These are phyloP conservation scores for Rugalucina vietnamica DNA, from an alignment of 2,888 invertebrate species.

Conservation along the genomic window DNA sequence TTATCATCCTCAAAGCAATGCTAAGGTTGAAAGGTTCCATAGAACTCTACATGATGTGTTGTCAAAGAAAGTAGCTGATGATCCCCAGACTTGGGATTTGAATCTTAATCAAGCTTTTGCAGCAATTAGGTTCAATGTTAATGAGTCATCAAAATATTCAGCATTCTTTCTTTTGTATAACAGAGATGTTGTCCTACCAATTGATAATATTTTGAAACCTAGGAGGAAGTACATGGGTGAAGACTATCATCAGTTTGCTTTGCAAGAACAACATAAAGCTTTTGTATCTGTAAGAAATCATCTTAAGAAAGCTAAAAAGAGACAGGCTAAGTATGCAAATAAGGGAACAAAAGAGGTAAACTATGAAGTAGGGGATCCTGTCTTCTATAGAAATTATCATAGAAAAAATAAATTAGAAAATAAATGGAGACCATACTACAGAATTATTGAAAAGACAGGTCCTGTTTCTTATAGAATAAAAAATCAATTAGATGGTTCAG, in stretches of 20 bases:
- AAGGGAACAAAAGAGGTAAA: slow-evolving; percentile 32
- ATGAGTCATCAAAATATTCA: slow-evolving; percentile 40
- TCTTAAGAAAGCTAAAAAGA: slow-evolving; percentile 39
- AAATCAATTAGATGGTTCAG: slow-evolving; percentile 39
- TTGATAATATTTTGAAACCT: slow-evolving; percentile 53
- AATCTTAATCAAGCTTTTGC: slow-evolving; percentile 54
- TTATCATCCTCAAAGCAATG: slow-evolving; percentile 44
- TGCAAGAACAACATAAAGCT: slow-evolving; percentile 50
- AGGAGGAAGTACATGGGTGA: slow-evolving; percentile 50
- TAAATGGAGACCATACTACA: slow-evolving; percentile 55
- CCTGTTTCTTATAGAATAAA: slow-evolving; percentile 41
- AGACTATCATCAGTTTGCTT: slow-evolving; percentile 47
- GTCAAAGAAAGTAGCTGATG: slow-evolving; percentile 24
- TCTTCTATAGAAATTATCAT: slow-evolving; percentile 48
- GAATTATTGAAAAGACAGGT: slow-evolving; percentile 47
- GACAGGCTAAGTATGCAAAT: slow-evolving; percentile 52
- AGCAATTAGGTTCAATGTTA: slow-evolving; percentile 40
- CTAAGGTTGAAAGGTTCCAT: slow-evolving; percentile 39
- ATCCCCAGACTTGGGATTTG: slow-evolving; percentile 42
- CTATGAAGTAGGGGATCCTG: slow-evolving; percentile 53
- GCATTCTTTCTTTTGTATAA: slow-evolving; percentile 42
- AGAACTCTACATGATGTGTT: slow-evolving; percentile 35
- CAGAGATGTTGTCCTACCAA: slow-evolving; percentile 47
- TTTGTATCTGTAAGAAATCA: slow-evolving; percentile 31
- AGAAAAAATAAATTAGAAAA: slow-evolving; percentile 47